Conservation (phyloP, 2,888 invertebrate species). For the Notodonta ziczac region DNA sequence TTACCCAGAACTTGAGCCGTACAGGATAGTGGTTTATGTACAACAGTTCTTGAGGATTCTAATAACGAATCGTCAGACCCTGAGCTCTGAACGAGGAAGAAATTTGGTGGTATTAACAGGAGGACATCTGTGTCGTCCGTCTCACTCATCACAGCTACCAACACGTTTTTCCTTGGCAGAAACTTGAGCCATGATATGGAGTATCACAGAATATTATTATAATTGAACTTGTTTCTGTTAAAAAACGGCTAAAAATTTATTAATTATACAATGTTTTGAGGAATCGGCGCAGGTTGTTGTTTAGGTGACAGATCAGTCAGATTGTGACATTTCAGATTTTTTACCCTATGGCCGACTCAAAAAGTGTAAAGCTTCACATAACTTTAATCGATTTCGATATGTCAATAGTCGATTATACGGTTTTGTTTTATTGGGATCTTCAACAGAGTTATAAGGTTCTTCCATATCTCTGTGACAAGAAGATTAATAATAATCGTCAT, state of each 20-base stretch:
- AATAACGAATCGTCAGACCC: slow-evolving; percentile 81
- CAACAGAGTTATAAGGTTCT: too few relatives aligned
- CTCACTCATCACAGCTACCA: slow-evolving; percentile 77
- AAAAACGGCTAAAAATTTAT: neutral
- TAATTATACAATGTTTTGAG: too few relatives aligned
- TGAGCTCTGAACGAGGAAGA: slow-evolving; percentile 86
- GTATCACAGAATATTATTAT: neutral
- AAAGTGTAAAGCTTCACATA: too few relatives aligned
- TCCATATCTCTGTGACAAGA: too few relatives aligned
- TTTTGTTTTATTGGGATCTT: too few relatives aligned
- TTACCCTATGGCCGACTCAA: too few relatives aligned
- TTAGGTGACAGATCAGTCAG: neutral
- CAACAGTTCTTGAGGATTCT: slow-evolving; percentile 75
- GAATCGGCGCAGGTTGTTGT: neutral
- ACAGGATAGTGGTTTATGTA: slow-evolving; percentile 73
- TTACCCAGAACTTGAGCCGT: slow-evolving; percentile 80
- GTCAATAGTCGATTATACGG: too few relatives aligned
- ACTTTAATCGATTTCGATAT: too few relatives aligned
- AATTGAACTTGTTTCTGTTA: slow-evolving; percentile 1
- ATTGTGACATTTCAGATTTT: too few relatives aligned
- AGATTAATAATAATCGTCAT: too few relatives aligned
- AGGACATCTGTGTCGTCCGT: slow-evolving; percentile 93
- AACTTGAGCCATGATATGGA: slow-evolving; percentile 62
- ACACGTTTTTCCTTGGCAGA: slow-evolving; percentile 26
- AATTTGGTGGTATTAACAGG: slow-evolving; percentile 91